A percentile compares a stretch with the other conserved stretches of the same genome.
Conservation (phyloP, 2,797 vertebrate species). For the Crocodylus rhombifer region DNA sequence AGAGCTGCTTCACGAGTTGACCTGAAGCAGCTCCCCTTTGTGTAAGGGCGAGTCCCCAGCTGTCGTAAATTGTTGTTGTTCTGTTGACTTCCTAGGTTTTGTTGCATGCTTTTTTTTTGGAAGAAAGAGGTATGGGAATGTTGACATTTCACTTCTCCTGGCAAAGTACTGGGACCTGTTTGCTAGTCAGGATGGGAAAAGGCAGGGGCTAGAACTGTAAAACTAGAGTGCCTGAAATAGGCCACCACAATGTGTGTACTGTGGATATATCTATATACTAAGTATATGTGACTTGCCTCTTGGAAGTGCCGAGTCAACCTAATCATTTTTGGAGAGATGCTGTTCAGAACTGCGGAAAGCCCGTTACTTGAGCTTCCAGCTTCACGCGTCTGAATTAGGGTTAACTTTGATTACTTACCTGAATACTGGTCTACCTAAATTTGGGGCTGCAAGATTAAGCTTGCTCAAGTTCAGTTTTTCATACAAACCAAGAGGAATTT, state of each 20-base stretch:
- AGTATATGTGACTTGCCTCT: neutral
- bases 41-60: fast-evolving
- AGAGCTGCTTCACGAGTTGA: fast-evolving
- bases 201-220: neutral
- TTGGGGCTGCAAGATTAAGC: neutral
- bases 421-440: neutral
- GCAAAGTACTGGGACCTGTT: neutral
- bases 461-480: neutral
- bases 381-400: neutral
- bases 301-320: neutral
- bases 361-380: neutral
- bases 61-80: neutral
- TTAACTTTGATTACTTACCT: neutral
- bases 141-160: neutral
- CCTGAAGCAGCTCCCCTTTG: fast-evolving
- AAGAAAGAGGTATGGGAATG: no score
- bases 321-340: neutral
- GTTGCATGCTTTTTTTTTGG: no score
- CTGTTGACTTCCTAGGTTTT: neutral
- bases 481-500: no score
- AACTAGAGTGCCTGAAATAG: neutral
- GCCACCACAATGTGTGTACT: neutral
- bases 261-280: neutral
- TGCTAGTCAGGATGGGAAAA: neutral
- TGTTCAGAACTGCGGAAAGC: neutral